Base-by-base conservation (phyloP, 23 tunicate species). In the Ciona savignyi region DNA sequence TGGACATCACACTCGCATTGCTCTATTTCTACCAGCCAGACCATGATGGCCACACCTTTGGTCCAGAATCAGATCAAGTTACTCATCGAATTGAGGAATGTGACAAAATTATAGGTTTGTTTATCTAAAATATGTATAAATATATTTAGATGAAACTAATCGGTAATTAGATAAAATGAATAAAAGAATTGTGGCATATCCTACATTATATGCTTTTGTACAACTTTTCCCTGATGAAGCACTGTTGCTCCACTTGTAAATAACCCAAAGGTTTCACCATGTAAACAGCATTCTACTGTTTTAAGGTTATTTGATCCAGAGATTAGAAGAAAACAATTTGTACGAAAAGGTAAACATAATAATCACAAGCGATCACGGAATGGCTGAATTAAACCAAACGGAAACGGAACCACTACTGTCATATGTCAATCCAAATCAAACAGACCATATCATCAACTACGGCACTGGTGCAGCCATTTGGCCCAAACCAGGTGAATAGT, bases 321-420 rank as follows among this genome's bases (percentile, higher is more conserved):
- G 83, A 67, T 28, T 83, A n/a, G 71, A 42, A 51, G 74, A 66
- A 68, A 73, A 62, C 60, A 70, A 72, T 21, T 26, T 90, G 29
- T 85, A 33, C 63, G 89, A 78, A 22, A 31, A 80, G 21, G 85
- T 90, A 22, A 83, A 90, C 73, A 83, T 90, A 1, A 90, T 90
- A 23, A 90, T 90, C 30, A 90, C 97, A 28, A 90, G 97, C 71
- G 97, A 90, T 63, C 97, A 90, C 70, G 97, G 97, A 60, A 78
- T 90, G 85, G 72, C 90, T 6, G 6, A 67, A 25, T 35, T 90
- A 62, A 75, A 62, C 32, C 67, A 84, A 65, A 60, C 60, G 0
- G 75, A 82, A 70, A 78, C 76, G 11, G 73, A 78, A 24, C 63
- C 86, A 11, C 34, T 90, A 2, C 62, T 70, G 1, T 80, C 81